Conservation (phyloP, 2,113 vertebrate species). For the Hymenochirus boettgeri region DNA sequence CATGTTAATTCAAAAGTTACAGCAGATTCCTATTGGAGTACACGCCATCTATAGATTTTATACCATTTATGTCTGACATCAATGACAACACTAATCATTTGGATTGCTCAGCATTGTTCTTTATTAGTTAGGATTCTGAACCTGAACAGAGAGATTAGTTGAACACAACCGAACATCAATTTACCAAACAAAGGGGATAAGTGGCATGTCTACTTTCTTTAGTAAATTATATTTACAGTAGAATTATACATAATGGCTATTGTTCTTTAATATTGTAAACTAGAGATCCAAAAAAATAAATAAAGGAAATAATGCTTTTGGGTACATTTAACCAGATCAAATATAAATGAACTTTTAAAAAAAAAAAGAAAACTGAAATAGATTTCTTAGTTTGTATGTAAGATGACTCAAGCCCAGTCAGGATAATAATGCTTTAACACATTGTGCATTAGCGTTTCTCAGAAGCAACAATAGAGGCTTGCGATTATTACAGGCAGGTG, state of each 20-base stretch:
- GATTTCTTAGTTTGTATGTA: not conserved
- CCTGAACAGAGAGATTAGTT: not conserved
- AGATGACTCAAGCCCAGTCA: not conserved
- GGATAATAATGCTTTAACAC: slow-evolving; percentile 22
- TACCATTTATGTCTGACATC: not conserved
- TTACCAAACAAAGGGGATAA: not conserved
- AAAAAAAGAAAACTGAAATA: not conserved
- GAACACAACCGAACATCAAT: not conserved
- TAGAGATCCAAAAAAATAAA: not conserved
- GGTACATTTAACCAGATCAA: not conserved
- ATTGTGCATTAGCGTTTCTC: slow-evolving; percentile 7
- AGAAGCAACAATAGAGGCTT: slow-evolving; percentile 10
- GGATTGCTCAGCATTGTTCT: not conserved
- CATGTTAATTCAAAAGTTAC: too few relatives aligned
- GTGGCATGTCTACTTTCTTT: slow-evolving; percentile 1
- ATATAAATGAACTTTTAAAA: not conserved
- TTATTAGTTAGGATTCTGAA: not conserved
- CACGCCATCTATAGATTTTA: not conserved
- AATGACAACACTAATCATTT: not conserved
- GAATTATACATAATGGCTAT: not conserved
- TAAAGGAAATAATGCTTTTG: not conserved
- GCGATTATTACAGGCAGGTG: slow-evolving; percentile 22
- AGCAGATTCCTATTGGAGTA: not conserved
- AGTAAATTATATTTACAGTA: not conserved
- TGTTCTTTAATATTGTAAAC: slow-evolving; percentile 10